Base-by-base conservation (phyloP, 2,113 vertebrate species). In the Lophura nycthemera region DNA sequence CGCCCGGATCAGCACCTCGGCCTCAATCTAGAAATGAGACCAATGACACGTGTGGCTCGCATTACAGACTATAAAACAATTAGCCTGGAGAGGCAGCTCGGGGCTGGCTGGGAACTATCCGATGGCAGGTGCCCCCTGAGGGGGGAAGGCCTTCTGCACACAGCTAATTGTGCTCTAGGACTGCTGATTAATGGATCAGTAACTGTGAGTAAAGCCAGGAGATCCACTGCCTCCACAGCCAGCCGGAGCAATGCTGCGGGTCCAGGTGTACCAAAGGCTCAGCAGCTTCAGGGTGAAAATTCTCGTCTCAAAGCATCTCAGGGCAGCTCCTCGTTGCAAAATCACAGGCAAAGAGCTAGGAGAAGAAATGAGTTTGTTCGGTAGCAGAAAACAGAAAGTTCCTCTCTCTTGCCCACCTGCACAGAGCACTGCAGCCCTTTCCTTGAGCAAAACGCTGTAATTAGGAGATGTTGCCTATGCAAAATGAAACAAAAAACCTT, bases 1-100 rank as follows among this genome's bases (percentile, higher is more conserved):
- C 66, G 57, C 96, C 95, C 19, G 50, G 85, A 73, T 76, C 59
- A 78, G 88, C 94, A 85, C 71, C 94, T 84, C 60, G 13, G 87
- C 92, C 76, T 96, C 92, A 91, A 57, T 24, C 97, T 98, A 64
- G 69, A 54, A 17, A 78, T 1, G 27, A 92, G 78, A 94, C 1
- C 93, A 4, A 30, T 6, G n/a, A 67, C 3, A 32, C 8, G 4
- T 11, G 1, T 14, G 24, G 88, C n/a, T 70, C 43, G 14, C 29
- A 9, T 59, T 64, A 84, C 65, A 43, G 8, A 8, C 29, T 4
- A 40, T 4, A 78, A 78, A 8, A 40, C 8, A 42, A 92, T 32
- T 4, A 66, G 42, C 21, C 66, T 0, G 15, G 14, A 4, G 0
- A 6, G 27, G 54, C 69, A 48, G 6, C 20, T 16, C 70, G 11